phyloP scores from a whole-genome alignment of 1,140 invertebrate species.

The Drosophila sp. region DNA sequence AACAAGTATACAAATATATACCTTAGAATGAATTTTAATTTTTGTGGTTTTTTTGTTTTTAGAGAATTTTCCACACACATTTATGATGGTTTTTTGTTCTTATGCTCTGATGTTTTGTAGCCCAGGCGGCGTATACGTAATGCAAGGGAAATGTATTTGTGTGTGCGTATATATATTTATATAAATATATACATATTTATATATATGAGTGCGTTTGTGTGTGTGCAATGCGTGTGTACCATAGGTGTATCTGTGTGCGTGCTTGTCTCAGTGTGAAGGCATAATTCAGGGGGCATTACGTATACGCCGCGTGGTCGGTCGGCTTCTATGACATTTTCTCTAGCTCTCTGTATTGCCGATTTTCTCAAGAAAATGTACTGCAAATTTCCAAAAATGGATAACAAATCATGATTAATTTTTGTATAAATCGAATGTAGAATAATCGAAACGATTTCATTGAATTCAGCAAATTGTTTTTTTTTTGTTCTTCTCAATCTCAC shows the following conservation, averaged over 20 bases:
- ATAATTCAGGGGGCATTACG: conserved; percentile 64
- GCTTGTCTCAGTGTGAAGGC: not conserved
- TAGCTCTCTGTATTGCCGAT: conserved; percentile 13
- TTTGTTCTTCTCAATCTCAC: not conserved
- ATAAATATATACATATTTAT: not conserved
- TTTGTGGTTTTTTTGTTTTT: conserved; percentile 23
- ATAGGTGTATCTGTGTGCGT: not conserved
- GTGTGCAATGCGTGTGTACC: conserved; percentile 1
- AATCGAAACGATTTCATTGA: not conserved
- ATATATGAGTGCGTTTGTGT: not conserved
- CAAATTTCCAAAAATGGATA: not conserved
- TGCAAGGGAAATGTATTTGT: conserved; percentile 30
- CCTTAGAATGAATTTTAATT: conserved; percentile 4
- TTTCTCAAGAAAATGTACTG: conserved; percentile 53
- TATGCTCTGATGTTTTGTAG: conserved; percentile 26
- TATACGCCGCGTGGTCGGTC: conserved; percentile 76
- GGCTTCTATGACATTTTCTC: conserved; percentile 43
- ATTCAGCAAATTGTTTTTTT: not conserved
- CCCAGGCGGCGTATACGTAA: conserved; percentile 56
- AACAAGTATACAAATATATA: conserved; percentile 18
- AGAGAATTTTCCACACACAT: conserved; percentile 16
- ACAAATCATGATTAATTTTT: not conserved
- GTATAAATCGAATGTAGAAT: not conserved
- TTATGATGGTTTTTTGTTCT: not conserved
- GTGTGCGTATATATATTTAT: not conserved